A percentile compares a stretch with the other conserved stretches of the same genome.
These are phyloP conservation scores for Melanogrammus aeglefinus DNA, from an alignment of 2,797 vertebrate species.

Conservation along the genomic window DNA sequence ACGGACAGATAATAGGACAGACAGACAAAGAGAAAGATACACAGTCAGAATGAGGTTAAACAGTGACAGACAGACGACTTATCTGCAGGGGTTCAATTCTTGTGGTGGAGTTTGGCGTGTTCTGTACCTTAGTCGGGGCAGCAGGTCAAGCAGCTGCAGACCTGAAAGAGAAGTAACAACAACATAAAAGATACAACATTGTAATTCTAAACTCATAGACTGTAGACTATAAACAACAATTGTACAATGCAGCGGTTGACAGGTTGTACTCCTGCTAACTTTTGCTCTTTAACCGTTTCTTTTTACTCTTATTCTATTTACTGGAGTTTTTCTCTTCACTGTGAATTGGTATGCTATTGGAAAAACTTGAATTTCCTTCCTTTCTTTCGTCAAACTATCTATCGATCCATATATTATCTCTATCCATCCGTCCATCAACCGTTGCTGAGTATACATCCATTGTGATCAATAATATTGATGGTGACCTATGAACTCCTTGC, in stretches of 20 bases:
- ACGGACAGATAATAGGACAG: too few relatives aligned
- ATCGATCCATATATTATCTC: background rate
- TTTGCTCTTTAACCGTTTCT: too few relatives aligned
- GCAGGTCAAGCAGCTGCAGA: constrained; percentile 80
- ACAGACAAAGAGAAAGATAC: background rate
- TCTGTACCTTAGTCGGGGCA: constrained; percentile 81
- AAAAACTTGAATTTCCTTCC: background rate
- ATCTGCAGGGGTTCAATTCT: background rate
- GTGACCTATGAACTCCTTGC: constrained; percentile 85
- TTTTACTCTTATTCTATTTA: background rate
- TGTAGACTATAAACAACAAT: background rate
- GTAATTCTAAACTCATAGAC: background rate
- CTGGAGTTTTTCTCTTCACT: background rate
- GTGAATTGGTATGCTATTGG: background rate
- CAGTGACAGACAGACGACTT: background rate
- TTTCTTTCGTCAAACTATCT: background rate
- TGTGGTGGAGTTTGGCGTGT: background rate
- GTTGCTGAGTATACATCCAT: background rate
- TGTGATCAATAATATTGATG: background rate
- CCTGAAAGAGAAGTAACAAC: constrained; percentile 60
- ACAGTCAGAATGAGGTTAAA: background rate
- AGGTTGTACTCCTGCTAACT: too few relatives aligned
- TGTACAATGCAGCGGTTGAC: background rate
- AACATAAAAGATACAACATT: background rate
- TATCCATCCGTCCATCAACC: background rate